Evolutionary conservation across 1,140 invertebrate species (phyloP).

Genomic region (Platyscapa corneri): DNA sequence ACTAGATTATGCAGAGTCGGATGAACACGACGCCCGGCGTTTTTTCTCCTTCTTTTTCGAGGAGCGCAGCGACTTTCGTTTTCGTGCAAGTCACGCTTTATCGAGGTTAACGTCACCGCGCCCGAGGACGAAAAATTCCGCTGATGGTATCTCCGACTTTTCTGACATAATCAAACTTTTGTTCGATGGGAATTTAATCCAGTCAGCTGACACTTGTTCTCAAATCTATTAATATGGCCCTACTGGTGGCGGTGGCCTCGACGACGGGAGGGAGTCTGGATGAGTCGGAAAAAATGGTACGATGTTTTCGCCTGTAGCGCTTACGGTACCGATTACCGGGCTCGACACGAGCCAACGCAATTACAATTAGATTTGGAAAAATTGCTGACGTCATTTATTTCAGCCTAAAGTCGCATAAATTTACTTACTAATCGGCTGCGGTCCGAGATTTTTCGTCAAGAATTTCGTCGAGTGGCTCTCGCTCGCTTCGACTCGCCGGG

Average conservation of each 20-base stretch:
- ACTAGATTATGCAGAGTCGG: not conserved
- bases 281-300: not conserved
- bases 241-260: not conserved
- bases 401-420: not conserved
- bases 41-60: not conserved
- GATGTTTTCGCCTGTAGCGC: not conserved
- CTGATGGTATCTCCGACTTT: not conserved
- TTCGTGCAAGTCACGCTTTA: not conserved
- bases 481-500: too few species aligned
- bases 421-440: not conserved
- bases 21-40: not conserved
- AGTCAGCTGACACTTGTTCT: not conserved
- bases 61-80: not conserved
- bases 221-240: not conserved
- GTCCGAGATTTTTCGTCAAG: too few species aligned
- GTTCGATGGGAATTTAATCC: slow-evolving; percentile 5
- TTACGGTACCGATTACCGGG: not conserved
- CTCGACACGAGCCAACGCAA: not conserved
- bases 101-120: not conserved
- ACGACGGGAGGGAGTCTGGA: not conserved
- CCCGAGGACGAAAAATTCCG: not conserved
- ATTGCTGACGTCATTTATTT: not conserved
- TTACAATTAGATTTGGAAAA: not conserved
- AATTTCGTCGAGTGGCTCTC: too few species aligned
- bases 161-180: not conserved